These are phyloP conservation scores for Silurus asotus DNA, from an alignment of 2,113 vertebrate genomes.

Conservation along the genomic window DNA sequence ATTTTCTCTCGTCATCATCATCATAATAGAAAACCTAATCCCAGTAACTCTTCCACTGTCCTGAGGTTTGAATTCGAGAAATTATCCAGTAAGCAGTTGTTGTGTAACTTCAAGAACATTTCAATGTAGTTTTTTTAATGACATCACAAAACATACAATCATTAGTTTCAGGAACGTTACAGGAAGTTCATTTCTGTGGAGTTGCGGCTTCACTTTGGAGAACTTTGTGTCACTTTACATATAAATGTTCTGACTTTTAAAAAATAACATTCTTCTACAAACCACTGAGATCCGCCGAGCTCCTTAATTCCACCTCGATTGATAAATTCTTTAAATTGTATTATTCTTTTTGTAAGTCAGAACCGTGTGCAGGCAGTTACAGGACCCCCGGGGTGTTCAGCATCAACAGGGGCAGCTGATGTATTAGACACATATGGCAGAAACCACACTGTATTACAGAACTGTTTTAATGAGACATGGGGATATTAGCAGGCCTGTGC, in stretches of 20 bases:
- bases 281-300: too few species aligned
- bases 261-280: neutral
- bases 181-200: neutral
- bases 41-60: neutral
- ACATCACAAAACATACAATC: neutral
- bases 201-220: neutral
- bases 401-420: slow-evolving; percentile 13
- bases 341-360: neutral
- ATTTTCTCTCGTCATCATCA: too few species aligned
- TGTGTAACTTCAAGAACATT: neutral
- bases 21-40: neutral
- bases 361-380: neutral
- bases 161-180: neutral
- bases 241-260: neutral
- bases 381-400: neutral
- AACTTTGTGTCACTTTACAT: neutral
- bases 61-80: neutral
- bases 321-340: neutral
- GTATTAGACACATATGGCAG: slow-evolving; percentile 26
- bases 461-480: slow-evolving; percentile 20
- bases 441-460: slow-evolving; percentile 1
- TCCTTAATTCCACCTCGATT: neutral
- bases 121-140: neutral
- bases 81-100: neutral
- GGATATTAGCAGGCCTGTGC: slow-evolving; percentile 20